Evolutionary conservation across 2,113 vertebrate genomes (phyloP).

Genomic region (Paramisgurnus dabryanus): DNA sequence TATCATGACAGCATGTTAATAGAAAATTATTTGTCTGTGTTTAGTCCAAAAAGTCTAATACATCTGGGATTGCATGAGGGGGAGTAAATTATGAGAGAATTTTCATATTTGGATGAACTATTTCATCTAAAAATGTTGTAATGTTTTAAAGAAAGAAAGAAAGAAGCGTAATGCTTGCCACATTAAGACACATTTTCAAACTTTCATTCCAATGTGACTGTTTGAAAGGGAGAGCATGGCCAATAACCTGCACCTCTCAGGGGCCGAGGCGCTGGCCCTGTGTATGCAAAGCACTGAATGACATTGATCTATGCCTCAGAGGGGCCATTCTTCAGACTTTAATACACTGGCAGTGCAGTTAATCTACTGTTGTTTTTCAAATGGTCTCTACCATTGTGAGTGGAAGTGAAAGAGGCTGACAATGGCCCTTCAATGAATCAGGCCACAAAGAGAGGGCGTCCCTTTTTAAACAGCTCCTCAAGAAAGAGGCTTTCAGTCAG

Average conservation of each 20-base stretch:
- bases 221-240: conserved; percentile 38
- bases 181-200: conserved; percentile 34
- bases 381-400: conserved; percentile 61
- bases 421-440: conserved; percentile 60
- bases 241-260: conserved; percentile 57
- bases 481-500: conserved; percentile 59
- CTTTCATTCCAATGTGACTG: conserved; percentile 31
- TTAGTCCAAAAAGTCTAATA: too few relatives aligned
- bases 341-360: conserved; percentile 67
- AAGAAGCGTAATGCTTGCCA: conserved; percentile 6
- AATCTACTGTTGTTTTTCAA: conserved; percentile 69
- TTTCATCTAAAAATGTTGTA: too few relatives aligned
- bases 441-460: conserved; percentile 62
- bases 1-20: too few relatives aligned
- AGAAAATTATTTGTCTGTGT: too few relatives aligned
- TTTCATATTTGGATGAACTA: too few relatives aligned
- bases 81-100: not conserved
- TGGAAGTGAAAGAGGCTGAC: conserved; percentile 57
- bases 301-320: conserved; percentile 59
- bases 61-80: too few relatives aligned
- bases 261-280: conserved; percentile 49
- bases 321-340: conserved; percentile 61
- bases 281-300: conserved; percentile 60
- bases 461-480: conserved; percentile 62
- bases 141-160: conserved; percentile 18